Conservation (phyloP, 2,113 vertebrate species). For the Aptenodytes forsteri region DNA sequence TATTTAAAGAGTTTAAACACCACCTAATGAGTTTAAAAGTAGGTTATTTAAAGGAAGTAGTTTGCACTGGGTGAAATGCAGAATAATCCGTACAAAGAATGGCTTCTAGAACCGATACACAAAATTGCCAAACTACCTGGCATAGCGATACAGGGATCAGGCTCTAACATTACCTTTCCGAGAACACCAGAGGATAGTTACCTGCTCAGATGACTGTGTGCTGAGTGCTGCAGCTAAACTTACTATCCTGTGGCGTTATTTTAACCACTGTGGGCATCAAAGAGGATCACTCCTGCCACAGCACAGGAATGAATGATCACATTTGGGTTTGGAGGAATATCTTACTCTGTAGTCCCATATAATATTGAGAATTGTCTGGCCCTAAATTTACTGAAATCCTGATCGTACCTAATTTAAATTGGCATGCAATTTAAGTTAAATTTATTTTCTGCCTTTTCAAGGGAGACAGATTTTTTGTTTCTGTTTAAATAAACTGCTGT, state of each 20-base stretch:
- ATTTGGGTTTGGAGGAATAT: neutral
- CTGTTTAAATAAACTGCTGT: conserved; percentile 75
- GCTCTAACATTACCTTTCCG: neutral
- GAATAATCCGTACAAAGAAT: neutral
- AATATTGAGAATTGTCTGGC: neutral
- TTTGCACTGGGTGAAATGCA: neutral
- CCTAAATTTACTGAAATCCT: neutral
- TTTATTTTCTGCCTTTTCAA: conserved; percentile 60
- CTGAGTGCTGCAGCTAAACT: neutral
- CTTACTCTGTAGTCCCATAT: neutral
- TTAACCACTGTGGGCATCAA: neutral
- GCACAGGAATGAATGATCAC: neutral
- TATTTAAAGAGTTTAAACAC: neutral
- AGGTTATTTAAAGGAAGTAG: neutral
- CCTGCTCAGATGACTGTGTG: neutral
- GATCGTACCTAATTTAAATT: neutral
- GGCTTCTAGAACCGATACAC: neutral
- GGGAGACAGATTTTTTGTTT: conserved; percentile 52
- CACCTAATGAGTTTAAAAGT: neutral
- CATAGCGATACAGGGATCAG: neutral
- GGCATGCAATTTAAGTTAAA: conserved; percentile 26
- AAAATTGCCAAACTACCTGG: neutral
- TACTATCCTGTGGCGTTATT: neutral
- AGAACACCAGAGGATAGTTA: neutral
- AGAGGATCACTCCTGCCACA: neutral